phyloP scores from a whole-genome alignment of 2,797 vertebrate genomes.

The Eptatretus atami region DNA sequence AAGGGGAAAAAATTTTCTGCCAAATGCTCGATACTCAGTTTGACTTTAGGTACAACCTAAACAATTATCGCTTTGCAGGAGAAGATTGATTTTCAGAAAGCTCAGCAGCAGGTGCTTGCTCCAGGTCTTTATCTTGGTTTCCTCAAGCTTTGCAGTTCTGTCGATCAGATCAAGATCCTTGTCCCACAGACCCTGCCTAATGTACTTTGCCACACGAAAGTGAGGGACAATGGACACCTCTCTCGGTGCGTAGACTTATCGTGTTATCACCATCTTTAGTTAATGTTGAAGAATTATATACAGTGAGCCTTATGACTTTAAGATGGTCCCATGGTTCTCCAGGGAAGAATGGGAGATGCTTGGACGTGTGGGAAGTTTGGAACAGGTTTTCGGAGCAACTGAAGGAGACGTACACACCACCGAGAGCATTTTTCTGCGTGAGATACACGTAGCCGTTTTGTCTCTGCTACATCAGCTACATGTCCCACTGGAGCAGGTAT shows the following conservation, averaged over 20 bases:
- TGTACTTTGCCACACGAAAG: slow-evolving; percentile 45
- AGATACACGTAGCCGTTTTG: slow-evolving; percentile 31
- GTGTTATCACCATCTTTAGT: slow-evolving; percentile 1
- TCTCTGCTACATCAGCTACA: slow-evolving; percentile 41
- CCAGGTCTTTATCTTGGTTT: slow-evolving; percentile 53
- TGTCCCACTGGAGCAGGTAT: slow-evolving; percentile 36
- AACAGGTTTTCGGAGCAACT: slow-evolving; percentile 18
- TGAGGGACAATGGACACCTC: slow-evolving; percentile 42
- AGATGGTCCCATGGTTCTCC: slow-evolving; percentile 9
- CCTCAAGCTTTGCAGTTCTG: slow-evolving; percentile 49
- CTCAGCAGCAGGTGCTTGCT: slow-evolving; percentile 30
- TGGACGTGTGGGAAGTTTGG: slow-evolving; percentile 25
- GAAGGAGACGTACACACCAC: slow-evolving; percentile 21
- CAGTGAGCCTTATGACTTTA: not conserved
- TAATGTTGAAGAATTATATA: not conserved
- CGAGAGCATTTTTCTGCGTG: slow-evolving; percentile 30
- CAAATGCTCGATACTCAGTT: too few species aligned
- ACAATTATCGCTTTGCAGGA: slow-evolving; percentile 18
- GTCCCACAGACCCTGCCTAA: slow-evolving; percentile 51
- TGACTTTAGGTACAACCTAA: too few species aligned
- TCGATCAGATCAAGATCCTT: slow-evolving; percentile 53
- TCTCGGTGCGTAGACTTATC: slow-evolving; percentile 27
- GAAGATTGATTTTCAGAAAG: slow-evolving; percentile 40
- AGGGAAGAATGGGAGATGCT: slow-evolving; percentile 78
- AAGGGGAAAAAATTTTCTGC: too few species aligned